Evolutionary conservation across 2,888 invertebrate genomes (phyloP), one percentile per base, ranked within the genome.

Genomic region (Pristionchus fissidentatus): DNA sequence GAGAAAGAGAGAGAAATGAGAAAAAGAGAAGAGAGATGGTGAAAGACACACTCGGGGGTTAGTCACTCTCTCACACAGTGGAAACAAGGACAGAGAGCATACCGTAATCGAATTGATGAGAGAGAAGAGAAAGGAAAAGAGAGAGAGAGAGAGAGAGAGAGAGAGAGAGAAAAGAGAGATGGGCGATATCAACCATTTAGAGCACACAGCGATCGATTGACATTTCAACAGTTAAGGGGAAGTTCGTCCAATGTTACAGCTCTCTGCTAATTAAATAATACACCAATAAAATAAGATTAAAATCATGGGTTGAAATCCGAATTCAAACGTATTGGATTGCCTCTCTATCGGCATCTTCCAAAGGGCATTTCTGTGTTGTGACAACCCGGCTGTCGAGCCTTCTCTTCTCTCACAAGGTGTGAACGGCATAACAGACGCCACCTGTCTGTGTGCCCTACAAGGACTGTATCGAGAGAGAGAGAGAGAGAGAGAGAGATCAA

Each of bases 381-480:
- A 70, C 70, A 70, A 26, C 43, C 70, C 70, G 43, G 26, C 70
- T 70, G 70, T 70, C n/a, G n/a, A n/a, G n/a, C n/a, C n/a, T n/a
- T n/a, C n/a, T 19, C n/a, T n/a, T 26, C 57, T 29, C 8, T 70
- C 38, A 19, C 41, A 32, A 77, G 75, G 75, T 77, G 75, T 49
- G 75, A 77, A 77, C 75, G 46, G 75, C 49, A 46, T 77, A 77
- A 77, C 75, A 77, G 75, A 2, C 75, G 38, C 79, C 79, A 41
- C 57, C 79, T 77, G 75, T 77, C 75, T 77, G 75, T 49, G 32
- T 29, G 29, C n/a, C 49, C 75, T 77, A 49, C 49, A 32, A 77
- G 22, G 75, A 49, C 46, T 49, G 29, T 49, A 49, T 29, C 49
- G 22, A 41, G 29, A 75, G 13, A 49, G 19, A 49, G 38, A 32